Percentiles rank a stretch among this genome's conserved stretches.
phyloP scores from a whole-genome alignment of 2,797 vertebrate genomes.

The Orestias chungarensis region DNA sequence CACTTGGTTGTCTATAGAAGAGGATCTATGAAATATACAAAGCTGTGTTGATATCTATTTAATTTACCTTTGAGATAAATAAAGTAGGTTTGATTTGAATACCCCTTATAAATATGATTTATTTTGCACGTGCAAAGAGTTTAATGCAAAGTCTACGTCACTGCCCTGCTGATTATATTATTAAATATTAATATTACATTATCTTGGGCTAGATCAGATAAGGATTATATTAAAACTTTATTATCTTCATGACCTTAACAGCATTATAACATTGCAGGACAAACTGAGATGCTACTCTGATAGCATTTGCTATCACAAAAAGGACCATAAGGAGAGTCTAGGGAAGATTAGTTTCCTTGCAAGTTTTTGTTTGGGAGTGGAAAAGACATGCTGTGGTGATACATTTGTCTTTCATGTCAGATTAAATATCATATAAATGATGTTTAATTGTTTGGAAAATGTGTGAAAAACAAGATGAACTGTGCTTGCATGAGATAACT shows the following conservation, averaged over 20 bases:
- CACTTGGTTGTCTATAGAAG: slow-evolving; percentile 3
- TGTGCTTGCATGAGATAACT: slow-evolving; percentile 41
- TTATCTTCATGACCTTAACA: slow-evolving; percentile 54
- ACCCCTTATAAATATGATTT: slow-evolving; percentile 44
- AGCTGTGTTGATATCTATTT: slow-evolving; percentile 35
- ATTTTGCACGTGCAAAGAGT: slow-evolving; percentile 41
- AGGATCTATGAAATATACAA: background rate
- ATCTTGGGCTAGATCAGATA: slow-evolving; percentile 60
- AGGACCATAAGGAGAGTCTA: background rate
- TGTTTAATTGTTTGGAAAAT: slow-evolving; percentile 30
- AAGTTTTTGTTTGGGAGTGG: background rate
- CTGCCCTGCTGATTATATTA: slow-evolving; percentile 51
- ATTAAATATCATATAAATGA: slow-evolving; percentile 26
- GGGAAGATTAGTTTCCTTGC: slow-evolving; percentile 6
- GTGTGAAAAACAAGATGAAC: slow-evolving; percentile 24
- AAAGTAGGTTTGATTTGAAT: no score
- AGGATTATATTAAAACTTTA: slow-evolving; percentile 53
- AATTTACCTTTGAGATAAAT: no score
- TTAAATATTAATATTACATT: slow-evolving; percentile 54
- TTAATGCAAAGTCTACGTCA: slow-evolving; percentile 34
- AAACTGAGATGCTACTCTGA: slow-evolving; percentile 14
- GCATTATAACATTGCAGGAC: slow-evolving; percentile 20
- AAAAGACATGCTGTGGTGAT: background rate
- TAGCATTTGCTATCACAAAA: slow-evolving; percentile 1
- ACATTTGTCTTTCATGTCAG: slow-evolving; percentile 41